Evolutionary conservation across 2,797 vertebrate genomes (phyloP).

Genomic region (Phalanger gymnotis): DNA sequence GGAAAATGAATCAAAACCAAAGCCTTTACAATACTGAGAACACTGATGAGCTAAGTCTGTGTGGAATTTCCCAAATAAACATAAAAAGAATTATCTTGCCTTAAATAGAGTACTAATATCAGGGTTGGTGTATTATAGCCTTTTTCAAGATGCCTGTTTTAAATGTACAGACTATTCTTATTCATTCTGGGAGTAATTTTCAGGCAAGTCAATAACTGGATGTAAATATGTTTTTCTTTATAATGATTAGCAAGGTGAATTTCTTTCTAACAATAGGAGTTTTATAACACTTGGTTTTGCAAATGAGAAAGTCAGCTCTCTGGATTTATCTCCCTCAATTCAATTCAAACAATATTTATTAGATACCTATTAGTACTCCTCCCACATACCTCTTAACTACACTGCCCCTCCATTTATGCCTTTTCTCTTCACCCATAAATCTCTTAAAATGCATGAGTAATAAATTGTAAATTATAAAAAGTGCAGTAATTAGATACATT

Average conservation of each 20-base stretch:
- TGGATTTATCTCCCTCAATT: conserved; percentile 7
- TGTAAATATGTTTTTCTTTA: conserved; percentile 24
- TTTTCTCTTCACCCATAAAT: not conserved
- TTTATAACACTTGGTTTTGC: conserved; percentile 35
- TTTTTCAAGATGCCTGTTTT: conserved; percentile 18
- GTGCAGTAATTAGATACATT: not conserved
- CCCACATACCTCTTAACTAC: not conserved
- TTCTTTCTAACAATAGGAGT: conserved; percentile 11
- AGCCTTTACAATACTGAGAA: not conserved
- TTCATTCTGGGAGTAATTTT: conserved; percentile 1
- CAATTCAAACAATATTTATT: not conserved
- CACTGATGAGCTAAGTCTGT: not conserved
- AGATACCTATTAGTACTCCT: not conserved
- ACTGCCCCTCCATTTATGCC: not conserved
- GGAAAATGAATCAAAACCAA: conserved; percentile 44
- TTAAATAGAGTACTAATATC: conserved; percentile 14
- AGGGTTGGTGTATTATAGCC: not conserved
- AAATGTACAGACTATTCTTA: conserved; percentile 41
- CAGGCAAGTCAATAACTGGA: conserved; percentile 6
- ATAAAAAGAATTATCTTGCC: conserved; percentile 2
- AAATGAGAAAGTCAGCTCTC: not conserved
- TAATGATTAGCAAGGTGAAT: conserved; percentile 36
- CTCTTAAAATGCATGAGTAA: not conserved
- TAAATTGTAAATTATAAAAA: not conserved
- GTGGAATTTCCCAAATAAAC: conserved; percentile 13